Evolutionary conservation across 2,113 vertebrate species (phyloP).

Genomic region (Pachypanchax playfairii): DNA sequence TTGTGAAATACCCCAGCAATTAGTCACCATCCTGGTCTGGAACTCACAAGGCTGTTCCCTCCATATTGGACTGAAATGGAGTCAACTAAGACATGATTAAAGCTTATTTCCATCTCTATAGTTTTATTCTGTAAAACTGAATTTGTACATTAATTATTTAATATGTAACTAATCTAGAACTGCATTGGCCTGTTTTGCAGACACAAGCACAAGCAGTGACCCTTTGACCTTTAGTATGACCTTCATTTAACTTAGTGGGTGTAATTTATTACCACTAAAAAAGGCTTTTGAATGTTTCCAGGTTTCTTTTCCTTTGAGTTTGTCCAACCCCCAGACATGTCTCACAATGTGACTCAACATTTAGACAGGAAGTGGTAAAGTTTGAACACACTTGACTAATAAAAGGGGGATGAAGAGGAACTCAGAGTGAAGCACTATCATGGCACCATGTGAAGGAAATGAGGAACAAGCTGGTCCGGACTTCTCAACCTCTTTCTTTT

Average conservation of each 20-base stretch:
- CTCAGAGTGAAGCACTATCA: not conserved
- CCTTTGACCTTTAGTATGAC: not conserved
- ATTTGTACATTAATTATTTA: not conserved
- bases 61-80: too few species aligned
- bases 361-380: constrained; percentile 7
- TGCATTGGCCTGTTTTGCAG: not conserved
- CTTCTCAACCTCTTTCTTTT: not conserved
- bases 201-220: not conserved
- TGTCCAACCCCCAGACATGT: constrained; percentile 15
- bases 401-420: constrained; percentile 24
- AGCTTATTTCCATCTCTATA: not conserved
- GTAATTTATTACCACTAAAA: not conserved
- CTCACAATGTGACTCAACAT: constrained; percentile 40
- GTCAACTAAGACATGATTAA: too few species aligned
- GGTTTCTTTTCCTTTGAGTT: constrained; percentile 2
- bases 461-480: not conserved
- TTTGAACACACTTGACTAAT: constrained; percentile 13
- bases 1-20: too few species aligned
- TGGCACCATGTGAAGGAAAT: constrained; percentile 24
- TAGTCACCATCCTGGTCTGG: not conserved
- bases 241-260: not conserved
- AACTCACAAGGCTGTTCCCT: not conserved
- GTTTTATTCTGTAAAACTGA: not conserved
- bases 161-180: not conserved
- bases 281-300: constrained; percentile 25